phyloP scores from a whole-genome alignment of 2,888 invertebrate species.

The Hecatera dysodea region DNA sequence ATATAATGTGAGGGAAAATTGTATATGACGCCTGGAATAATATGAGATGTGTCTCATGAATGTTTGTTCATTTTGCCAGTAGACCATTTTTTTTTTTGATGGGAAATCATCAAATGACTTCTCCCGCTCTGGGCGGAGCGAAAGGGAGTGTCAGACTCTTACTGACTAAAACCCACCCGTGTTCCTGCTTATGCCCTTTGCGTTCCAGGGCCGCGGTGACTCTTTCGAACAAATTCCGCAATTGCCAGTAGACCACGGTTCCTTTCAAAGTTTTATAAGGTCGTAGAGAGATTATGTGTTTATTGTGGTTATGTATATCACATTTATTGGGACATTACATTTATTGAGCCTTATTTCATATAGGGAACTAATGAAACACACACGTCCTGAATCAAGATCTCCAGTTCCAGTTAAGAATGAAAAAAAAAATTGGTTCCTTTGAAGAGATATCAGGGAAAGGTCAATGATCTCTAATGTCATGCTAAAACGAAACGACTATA shows the following conservation, averaged over 20 bases:
- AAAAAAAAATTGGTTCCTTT: background rate
- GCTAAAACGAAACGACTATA: background rate
- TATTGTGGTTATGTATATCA: background rate
- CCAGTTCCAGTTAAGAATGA: background rate
- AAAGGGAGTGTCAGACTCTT: no score
- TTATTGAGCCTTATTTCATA: background rate
- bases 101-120: no score
- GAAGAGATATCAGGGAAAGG: background rate
- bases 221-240: no score
- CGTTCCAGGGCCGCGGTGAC: no score
- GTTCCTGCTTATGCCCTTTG: no score
- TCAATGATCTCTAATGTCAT: background rate
- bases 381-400: background rate
- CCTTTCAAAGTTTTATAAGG: background rate
- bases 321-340: background rate
- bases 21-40: slow-evolving; percentile 17
- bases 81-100: no score
- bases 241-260: background rate
- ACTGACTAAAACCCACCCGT: no score
- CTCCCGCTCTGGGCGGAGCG: no score
- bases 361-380: background rate
- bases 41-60: background rate
- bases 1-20: slow-evolving; percentile 14
- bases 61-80: slow-evolving; percentile 16
- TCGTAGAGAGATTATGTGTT: slow-evolving; percentile 5